Percentiles rank a stretch among this genome's conserved stretches.
phyloP scores from a whole-genome alignment of 2,888 invertebrate species.

The Papilio demoleus region DNA sequence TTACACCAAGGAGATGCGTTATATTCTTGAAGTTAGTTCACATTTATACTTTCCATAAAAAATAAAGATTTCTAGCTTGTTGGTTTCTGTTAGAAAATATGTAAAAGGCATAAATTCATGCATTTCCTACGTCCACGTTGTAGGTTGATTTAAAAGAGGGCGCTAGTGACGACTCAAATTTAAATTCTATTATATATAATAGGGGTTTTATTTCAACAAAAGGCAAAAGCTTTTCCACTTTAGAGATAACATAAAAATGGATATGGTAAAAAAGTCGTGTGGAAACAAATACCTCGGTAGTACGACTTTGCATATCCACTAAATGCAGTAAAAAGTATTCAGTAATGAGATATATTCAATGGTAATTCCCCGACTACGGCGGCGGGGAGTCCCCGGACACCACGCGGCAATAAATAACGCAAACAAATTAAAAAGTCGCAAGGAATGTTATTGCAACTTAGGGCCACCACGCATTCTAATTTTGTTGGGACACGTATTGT shows the following conservation, averaged over 20 bases:
- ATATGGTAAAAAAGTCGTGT: not conserved
- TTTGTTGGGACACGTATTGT: constrained; percentile 1
- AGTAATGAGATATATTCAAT: constrained; percentile 37
- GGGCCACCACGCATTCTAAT: constrained; percentile 32
- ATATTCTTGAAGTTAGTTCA: too few species aligned
- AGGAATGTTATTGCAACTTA: constrained; percentile 48
- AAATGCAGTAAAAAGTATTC: constrained; percentile 32
- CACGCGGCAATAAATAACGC: constrained; percentile 64
- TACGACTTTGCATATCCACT: constrained; percentile 27
- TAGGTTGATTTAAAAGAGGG: too few species aligned
- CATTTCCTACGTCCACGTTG: too few species aligned
- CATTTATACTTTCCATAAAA: too few species aligned
- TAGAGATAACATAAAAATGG: not conserved
- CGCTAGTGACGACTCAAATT: too few species aligned
- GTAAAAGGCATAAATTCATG: too few species aligned
- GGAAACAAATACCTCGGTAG: constrained; percentile 19
- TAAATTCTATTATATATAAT: too few species aligned
- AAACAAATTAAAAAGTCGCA: constrained; percentile 70
- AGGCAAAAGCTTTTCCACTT: not conserved
- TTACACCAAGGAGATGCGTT: too few species aligned
- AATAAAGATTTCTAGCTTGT: too few species aligned
- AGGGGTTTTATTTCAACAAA: not conserved
- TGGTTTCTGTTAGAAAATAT: too few species aligned
- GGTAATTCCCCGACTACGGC: constrained; percentile 31
- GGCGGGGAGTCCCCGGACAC: constrained; percentile 44